A percentile compares a stretch with the other conserved stretches of the same genome.
Evolutionary conservation across 2,113 vertebrate species (phyloP).

Genomic region (Pteruthius melanotis): DNA sequence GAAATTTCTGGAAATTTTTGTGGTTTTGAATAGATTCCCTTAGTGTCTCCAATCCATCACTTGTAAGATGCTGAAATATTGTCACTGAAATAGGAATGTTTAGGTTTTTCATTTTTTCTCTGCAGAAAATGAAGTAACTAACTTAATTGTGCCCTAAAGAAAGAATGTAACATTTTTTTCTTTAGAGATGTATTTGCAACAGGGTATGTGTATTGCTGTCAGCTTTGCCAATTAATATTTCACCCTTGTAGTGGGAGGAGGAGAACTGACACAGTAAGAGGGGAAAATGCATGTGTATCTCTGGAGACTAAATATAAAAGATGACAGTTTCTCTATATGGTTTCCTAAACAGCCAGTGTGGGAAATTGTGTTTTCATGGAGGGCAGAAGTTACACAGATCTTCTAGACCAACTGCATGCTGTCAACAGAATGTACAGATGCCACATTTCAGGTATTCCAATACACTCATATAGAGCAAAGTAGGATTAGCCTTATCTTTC

Average conservation of each 20-base stretch:
- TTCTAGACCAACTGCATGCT: not conserved
- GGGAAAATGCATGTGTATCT: not conserved
- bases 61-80: not conserved
- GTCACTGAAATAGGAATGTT: not conserved
- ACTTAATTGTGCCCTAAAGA: not conserved
- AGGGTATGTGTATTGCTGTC: not conserved
- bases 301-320: not conserved
- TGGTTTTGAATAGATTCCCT: not conserved
- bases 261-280: not conserved
- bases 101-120: not conserved
- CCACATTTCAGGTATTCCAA: not conserved
- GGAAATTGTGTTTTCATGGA: not conserved
- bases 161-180: not conserved
- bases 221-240: constrained; percentile 6
- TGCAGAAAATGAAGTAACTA: not conserved
- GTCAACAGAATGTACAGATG: not conserved
- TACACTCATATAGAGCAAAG: not conserved
- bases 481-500: not conserved
- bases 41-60: not conserved
- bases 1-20: not conserved
- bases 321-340: not conserved
- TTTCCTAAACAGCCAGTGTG: not conserved
- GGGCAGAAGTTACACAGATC: not conserved
- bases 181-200: not conserved
- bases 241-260: not conserved